These are phyloP conservation scores for Chironomus striatipennis DNA, from an alignment of 1,140 invertebrate species.

Conservation along the genomic window DNA sequence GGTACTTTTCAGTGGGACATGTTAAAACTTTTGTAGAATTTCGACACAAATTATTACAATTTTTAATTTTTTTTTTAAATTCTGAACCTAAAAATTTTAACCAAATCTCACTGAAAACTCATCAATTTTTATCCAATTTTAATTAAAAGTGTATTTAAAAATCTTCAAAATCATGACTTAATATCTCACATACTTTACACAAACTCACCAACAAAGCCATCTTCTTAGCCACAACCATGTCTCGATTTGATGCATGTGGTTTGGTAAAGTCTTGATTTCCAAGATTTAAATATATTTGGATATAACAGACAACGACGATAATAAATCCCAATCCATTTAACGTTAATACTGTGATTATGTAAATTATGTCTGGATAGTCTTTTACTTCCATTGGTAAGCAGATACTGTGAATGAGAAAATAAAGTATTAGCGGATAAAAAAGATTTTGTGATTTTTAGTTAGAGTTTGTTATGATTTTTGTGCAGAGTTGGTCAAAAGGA, in stretches of 20 bases:
- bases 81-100: no score
- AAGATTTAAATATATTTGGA: conserved; percentile 72
- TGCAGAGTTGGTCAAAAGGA: no score
- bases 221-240: conserved; percentile 73
- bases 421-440: neutral
- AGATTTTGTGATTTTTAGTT: no score
- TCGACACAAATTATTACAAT: no score
- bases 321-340: conserved; percentile 66
- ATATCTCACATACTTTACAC: no score
- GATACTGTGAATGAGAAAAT: conserved; percentile 45
- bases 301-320: conserved; percentile 70
- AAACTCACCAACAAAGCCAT: conserved; percentile 66
- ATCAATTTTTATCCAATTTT: no score
- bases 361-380: conserved; percentile 52
- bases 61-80: no score
- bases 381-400: conserved; percentile 64
- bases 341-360: conserved; percentile 59
- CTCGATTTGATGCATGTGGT: conserved; percentile 47
- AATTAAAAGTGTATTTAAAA: no score
- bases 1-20: no score
- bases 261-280: conserved; percentile 49
- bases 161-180: no score
- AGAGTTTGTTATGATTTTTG: no score
- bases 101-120: no score
- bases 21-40: neutral